Base-by-base conservation (phyloP, 2,888 invertebrate species). In the Dendrolimus pini region DNA sequence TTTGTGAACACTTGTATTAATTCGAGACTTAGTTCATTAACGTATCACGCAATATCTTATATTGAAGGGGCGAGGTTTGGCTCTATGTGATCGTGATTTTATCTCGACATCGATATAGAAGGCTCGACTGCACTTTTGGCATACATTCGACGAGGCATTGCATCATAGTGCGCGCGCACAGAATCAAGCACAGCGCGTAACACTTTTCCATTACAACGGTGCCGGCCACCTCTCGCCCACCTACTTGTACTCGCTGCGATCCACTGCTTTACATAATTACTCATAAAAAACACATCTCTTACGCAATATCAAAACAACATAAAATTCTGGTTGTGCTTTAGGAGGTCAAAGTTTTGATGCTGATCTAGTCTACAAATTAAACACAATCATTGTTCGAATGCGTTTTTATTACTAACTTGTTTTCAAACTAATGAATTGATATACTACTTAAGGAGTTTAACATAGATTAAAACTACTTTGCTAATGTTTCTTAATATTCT, bases 111-210 rank as follows among this genome's bases (percentile, higher is more conserved):
- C 30, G 47, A 58, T 55, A 58, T 52, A 66, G 78, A 79, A 82
- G 84, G 82, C 80, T 83, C 71, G 77, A 73, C 77, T 89, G 89
- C 88, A 88, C 79, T 88, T 88, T 86, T 87, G 88, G 88, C 89
- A 89, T 81, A 90, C 85, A 89, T 89, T 88, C 80, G 83, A 79
- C 59, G 63, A 58, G 64, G 60, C 60, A 72, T 88, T 87, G 88
- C 88, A 81, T 88, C 81, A 85, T 72, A 61, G 60, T 18, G 65
- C 65, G 69, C 70, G 71, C 70, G 71, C 72, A 71, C 72, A 70
- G 81, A 79, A 85, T 81, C 80, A 84, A 77, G 88, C 79, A 79
- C 87, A 79, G 72, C 78, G 82, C 81, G 88, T 89, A 88, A 89
- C 85, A 89, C 88, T 89, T 87, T 85, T 86, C 86, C 82, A 82